phyloP scores from a whole-genome alignment of 2,113 vertebrate genomes.

The Nothoprocta pentlandii region DNA sequence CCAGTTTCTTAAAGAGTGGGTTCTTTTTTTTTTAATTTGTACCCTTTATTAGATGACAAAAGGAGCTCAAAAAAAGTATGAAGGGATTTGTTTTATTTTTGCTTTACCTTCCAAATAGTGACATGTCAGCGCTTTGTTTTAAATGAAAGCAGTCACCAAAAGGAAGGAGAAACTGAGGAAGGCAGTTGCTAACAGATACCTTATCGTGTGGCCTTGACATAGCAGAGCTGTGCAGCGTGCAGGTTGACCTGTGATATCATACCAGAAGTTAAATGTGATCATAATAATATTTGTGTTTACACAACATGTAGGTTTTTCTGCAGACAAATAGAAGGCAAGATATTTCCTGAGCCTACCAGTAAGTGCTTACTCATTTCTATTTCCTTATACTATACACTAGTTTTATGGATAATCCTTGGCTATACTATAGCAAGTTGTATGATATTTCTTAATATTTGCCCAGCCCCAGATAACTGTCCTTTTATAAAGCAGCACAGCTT shows the following conservation, averaged over 20 bases:
- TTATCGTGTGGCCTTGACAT: background rate
- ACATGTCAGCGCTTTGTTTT: background rate
- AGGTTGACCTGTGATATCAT: background rate
- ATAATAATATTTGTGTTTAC: background rate
- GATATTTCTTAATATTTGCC: background rate
- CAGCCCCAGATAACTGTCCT: background rate
- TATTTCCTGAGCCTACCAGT: background rate
- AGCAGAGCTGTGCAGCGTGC: rapidly evolving
- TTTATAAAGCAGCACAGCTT: background rate
- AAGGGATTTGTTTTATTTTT: background rate
- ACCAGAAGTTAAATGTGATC: background rate
- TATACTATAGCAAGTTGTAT: background rate
- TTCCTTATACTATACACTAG: background rate
- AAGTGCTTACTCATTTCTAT: background rate
- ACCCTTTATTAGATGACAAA: background rate
- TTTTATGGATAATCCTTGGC: background rate
- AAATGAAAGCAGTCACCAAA: background rate
- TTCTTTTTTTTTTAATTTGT: background rate
- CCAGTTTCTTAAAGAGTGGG: background rate
- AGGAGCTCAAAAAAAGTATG: background rate
- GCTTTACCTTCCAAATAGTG: background rate
- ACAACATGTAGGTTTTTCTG: background rate
- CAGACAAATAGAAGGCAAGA: background rate
- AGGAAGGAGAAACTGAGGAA: background rate
- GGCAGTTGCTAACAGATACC: background rate